phyloP scores from a whole-genome alignment of 1,140 invertebrate genomes.

The Bradynema listronoti region DNA sequence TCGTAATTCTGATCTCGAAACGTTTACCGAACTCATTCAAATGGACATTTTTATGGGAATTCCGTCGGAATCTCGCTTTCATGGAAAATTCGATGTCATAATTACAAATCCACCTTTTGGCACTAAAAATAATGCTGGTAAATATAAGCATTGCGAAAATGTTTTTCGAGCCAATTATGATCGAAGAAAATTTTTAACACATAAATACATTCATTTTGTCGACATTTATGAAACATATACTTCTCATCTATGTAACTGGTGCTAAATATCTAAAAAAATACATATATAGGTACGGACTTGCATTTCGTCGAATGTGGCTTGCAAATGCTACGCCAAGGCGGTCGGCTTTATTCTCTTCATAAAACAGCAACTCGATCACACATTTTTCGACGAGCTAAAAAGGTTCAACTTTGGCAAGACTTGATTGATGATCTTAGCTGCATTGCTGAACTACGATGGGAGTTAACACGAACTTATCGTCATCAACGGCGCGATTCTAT shows the following conservation, averaged over 20 bases:
- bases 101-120: slow-evolving; percentile 35
- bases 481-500: slow-evolving; percentile 21
- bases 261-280: neutral
- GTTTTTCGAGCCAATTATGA: neutral
- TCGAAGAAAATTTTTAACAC: neutral
- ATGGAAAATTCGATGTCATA: slow-evolving; percentile 24
- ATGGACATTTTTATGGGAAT: slow-evolving; percentile 1
- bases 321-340: slow-evolving; percentile 13
- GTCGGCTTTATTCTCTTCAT: slow-evolving; percentile 23
- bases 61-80: neutral
- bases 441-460: slow-evolving; percentile 26
- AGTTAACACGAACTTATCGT: slow-evolving; percentile 19
- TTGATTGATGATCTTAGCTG: slow-evolving; percentile 5
- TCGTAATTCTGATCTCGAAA: slow-evolving; percentile 5
- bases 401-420: slow-evolving; percentile 13
- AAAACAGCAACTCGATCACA: slow-evolving; percentile 21
- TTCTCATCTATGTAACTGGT: neutral
- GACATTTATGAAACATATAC: too few relatives aligned
- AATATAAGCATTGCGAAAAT: too few relatives aligned
- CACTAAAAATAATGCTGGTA: slow-evolving; percentile 28
- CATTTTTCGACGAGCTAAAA: slow-evolving; percentile 16
- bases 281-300: slow-evolving; percentile 23
- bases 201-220: neutral
- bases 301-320: slow-evolving; percentile 25
- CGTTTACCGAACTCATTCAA: slow-evolving; percentile 13